Conservation (phyloP, 2,888 invertebrate species). For the Campaea margaritaria region DNA sequence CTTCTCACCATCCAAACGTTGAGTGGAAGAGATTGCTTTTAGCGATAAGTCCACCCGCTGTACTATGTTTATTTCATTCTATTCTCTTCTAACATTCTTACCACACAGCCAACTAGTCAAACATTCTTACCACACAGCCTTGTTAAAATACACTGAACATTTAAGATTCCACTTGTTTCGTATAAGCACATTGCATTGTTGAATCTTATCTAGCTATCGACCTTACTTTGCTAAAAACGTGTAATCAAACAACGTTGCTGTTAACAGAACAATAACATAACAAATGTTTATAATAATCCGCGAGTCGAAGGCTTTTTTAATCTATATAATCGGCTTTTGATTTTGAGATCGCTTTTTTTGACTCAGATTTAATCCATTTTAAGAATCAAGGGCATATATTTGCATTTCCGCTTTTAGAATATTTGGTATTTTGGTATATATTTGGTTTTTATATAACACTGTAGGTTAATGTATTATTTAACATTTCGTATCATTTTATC, state of each 20-base stretch:
- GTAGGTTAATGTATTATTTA: neutral
- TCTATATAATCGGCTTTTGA: neutral
- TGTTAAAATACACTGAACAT: conserved; percentile 9
- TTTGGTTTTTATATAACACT: too few species aligned
- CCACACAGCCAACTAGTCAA: neutral
- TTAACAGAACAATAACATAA: conserved; percentile 23
- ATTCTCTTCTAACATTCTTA: too few species aligned
- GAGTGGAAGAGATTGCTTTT: too few species aligned
- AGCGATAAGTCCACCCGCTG: too few species aligned
- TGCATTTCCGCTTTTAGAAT: too few species aligned
- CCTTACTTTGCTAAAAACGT: conserved; percentile 28
- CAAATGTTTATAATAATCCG: conserved; percentile 6
- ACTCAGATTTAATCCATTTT: too few species aligned
- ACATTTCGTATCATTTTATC: neutral
- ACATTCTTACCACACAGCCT: conserved; percentile 4
- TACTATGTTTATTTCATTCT: too few species aligned
- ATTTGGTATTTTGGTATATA: too few species aligned
- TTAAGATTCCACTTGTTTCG: conserved; percentile 1
- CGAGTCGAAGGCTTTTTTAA: neutral
- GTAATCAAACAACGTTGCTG: conserved; percentile 34
- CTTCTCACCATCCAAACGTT: too few species aligned
- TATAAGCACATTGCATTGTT: conserved; percentile 27
- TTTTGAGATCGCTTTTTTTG: neutral
- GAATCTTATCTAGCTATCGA: conserved; percentile 23
- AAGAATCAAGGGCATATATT: too few species aligned